phyloP scores from a whole-genome alignment of 1,140 invertebrate genomes.

The Halesus radiatus region DNA sequence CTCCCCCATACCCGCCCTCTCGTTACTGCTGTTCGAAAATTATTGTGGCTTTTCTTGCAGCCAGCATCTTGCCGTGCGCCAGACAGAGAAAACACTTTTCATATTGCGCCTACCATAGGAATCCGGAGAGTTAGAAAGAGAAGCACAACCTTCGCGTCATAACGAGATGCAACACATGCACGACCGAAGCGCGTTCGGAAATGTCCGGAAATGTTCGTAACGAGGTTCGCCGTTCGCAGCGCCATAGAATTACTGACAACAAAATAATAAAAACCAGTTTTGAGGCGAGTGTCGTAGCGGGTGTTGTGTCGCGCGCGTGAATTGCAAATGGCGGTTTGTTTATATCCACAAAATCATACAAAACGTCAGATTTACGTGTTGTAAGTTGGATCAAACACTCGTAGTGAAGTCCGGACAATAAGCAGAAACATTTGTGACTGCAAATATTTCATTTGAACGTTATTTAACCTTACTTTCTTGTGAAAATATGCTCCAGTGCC shows the following conservation, averaged over 20 bases:
- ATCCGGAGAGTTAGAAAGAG: slow-evolving; percentile 35
- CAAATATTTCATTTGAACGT: not conserved
- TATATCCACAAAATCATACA: slow-evolving; percentile 45
- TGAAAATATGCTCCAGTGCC: slow-evolving; percentile 32
- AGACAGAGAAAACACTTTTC: slow-evolving; percentile 39
- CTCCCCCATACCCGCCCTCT: slow-evolving; percentile 51
- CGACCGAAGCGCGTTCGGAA: slow-evolving; percentile 36
- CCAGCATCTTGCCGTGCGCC: slow-evolving; percentile 35
- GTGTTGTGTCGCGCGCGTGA: slow-evolving; percentile 39
- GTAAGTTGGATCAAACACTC: not conserved
- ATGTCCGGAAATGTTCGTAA: slow-evolving; percentile 43
- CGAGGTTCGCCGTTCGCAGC: slow-evolving; percentile 43
- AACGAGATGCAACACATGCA: slow-evolving; percentile 53
- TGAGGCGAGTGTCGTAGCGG: slow-evolving; percentile 31
- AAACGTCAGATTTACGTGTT: slow-evolving; percentile 38
- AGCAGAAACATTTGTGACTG: not conserved
- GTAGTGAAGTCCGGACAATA: not conserved
- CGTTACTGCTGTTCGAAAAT: slow-evolving; percentile 54
- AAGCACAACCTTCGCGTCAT: slow-evolving; percentile 32
- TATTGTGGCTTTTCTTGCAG: slow-evolving; percentile 53
- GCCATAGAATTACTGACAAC: slow-evolving; percentile 37
- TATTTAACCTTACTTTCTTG: not conserved
- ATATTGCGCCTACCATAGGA: slow-evolving; percentile 15
- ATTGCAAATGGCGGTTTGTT: slow-evolving; percentile 52
- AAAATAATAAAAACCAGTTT: slow-evolving; percentile 53